Percentiles rank a stretch among this genome's conserved stretches.
Evolutionary conservation across 2,113 vertebrate genomes (phyloP).

Genomic region (Nasalis larvatus): DNA sequence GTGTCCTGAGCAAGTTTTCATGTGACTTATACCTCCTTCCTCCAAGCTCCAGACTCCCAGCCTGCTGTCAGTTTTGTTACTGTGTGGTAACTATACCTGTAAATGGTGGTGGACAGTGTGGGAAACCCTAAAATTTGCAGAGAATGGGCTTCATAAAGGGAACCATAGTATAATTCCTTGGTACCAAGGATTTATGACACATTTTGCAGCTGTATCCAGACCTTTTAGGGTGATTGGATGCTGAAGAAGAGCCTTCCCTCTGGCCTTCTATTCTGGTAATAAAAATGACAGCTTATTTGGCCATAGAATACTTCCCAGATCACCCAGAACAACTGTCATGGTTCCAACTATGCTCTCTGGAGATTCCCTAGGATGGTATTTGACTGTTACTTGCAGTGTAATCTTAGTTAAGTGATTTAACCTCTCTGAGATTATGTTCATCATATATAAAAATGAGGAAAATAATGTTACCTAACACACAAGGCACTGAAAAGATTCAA

Average conservation of each 20-base stretch:
- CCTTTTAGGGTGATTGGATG: not conserved
- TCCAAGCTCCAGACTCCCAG: not conserved
- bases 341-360: not conserved
- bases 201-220: not conserved
- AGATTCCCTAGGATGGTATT: not conserved
- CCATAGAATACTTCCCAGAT: not conserved
- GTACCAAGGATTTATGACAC: not conserved
- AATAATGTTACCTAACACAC: not conserved
- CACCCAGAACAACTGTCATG: not conserved
- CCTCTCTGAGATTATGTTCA: not conserved
- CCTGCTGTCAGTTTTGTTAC: not conserved
- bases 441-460: not conserved
- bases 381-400: not conserved
- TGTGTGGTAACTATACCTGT: no score
- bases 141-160: not conserved
- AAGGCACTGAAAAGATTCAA: not conserved
- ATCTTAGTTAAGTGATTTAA: not conserved
- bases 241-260: not conserved
- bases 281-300: not conserved
- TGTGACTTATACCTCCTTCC: rapidly evolving
- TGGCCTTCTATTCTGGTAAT: not conserved
- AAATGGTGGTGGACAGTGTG: not conserved
- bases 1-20: not conserved
- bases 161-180: not conserved
- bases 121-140: not conserved